Evolutionary conservation across 2,888 invertebrate genomes (phyloP).

Genomic region (Stramonita haemastoma): DNA sequence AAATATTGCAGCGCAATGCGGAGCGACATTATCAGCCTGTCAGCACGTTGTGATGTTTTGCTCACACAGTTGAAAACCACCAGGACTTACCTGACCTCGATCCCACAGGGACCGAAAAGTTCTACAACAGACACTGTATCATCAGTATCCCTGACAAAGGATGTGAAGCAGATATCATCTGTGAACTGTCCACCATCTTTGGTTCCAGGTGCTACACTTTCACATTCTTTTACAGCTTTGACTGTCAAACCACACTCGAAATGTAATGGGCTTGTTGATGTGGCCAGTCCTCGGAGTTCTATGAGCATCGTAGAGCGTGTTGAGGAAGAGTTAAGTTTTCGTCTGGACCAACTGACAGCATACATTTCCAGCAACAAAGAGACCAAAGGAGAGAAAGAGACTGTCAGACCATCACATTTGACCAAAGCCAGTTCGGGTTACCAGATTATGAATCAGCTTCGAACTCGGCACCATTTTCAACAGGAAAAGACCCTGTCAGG

Average conservation of each 20-base stretch:
- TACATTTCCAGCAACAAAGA: background rate
- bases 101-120: background rate
- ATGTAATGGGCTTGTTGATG: background rate
- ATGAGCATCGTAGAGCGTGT: background rate
- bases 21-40: background rate
- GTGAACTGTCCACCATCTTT: background rate
- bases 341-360: constrained; percentile 14
- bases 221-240: background rate
- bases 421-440: background rate
- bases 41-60: constrained; percentile 7
- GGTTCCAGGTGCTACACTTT: background rate
- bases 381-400: background rate
- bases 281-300: background rate
- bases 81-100: background rate
- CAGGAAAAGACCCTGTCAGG: background rate
- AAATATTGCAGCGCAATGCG: constrained; percentile 11
- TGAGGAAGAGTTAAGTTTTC: constrained; percentile 17
- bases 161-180: background rate
- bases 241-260: background rate
- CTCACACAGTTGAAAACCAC: background rate
- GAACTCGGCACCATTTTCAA: too few species aligned
- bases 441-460: background rate
- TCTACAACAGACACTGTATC: background rate
- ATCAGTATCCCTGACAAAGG: background rate
- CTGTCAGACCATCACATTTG: background rate